Conservation (phyloP, 2,888 invertebrate species). For the Leptinotarsa haldemani region DNA sequence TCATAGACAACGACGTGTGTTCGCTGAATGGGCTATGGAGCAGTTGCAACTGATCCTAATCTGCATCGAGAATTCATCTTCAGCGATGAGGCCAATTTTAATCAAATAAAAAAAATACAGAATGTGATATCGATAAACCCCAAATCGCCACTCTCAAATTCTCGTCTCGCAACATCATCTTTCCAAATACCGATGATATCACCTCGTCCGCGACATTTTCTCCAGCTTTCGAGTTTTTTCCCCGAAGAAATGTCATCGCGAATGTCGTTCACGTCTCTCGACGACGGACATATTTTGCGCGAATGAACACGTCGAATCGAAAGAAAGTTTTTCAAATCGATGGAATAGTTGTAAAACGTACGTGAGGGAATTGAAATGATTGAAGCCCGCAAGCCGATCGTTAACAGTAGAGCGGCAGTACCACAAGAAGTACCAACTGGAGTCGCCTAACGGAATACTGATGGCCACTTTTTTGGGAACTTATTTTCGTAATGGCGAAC, state of each 20-base stretch:
- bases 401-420: conserved; percentile 1
- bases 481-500: not conserved
- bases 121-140: too few species aligned
- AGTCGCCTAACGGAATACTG: conserved; percentile 1
- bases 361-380: conserved; percentile 36
- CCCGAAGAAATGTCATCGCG: conserved; percentile 9
- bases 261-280: conserved; percentile 5
- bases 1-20: too few species aligned
- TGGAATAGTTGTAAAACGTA: conserved; percentile 36
- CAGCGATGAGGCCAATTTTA: too few species aligned
- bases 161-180: not conserved
- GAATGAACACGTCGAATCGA: not conserved
- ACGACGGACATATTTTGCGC: conserved; percentile 6
- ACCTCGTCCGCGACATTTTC: not conserved
- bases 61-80: too few species aligned
- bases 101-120: not conserved
- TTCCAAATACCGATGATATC: conserved; percentile 1
- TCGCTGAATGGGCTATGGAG: too few species aligned
- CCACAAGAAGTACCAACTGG: not conserved
- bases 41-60: too few species aligned
- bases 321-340: conserved; percentile 35
- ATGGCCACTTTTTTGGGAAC: conserved; percentile 5
- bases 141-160: not conserved
- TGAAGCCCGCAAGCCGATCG: conserved; percentile 4
- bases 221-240: conserved; percentile 8